Base-by-base conservation (phyloP, 2,113 vertebrate genomes). In the Erinaceus europaeus region DNA sequence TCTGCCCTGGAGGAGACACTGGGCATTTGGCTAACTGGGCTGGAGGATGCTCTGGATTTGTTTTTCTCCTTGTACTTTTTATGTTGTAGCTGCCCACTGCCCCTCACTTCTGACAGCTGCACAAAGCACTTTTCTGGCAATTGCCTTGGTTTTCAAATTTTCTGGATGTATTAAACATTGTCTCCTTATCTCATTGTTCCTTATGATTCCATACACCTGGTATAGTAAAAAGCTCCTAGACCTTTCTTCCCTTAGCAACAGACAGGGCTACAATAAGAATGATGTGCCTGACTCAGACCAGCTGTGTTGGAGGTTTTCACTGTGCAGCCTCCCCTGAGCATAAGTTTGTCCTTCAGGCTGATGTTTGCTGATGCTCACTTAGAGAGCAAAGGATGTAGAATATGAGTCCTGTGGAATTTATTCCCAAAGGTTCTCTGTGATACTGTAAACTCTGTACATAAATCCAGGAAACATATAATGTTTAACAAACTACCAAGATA, bases 1-100 rank as follows among this genome's bases (percentile, higher is more conserved):
- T 71, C 20, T 59, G 18, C 23, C 14, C 18, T 8, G 6, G 25
- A 53, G 86, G n/a, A 68, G 23, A 64, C 29, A 11, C 25, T 9
- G 74, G 20, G 27, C 23, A 23, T 44, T 46, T 23, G 32, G 80
- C 27, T 0, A 3, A 23, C 25, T 62, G 15, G 11, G 50, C 14
- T 11, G 50, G 32, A 13, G 15, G 32, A 10, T 62, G 44, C 46
- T 40, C 0, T 3, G 0, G 0, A 23, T 34, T 34, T 17, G 27
- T 57, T 67, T 52, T 50, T 50, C 9, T 40, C 46, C 15, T 7
- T 50, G 34, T 17, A 34, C 32, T 71, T 53, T 76, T 14, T 67
- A 48, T 36, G 11, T 25, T 53, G 10, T 21, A 18, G 18, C 48
- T 34, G 11, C 10, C 32, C 10, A 36, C 46, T 73, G 32, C 8